Evolutionary conservation across 2,888 invertebrate species (phyloP), one percentile per base, ranked within the genome.

Genomic region (Pyrochroa serraticornis): DNA sequence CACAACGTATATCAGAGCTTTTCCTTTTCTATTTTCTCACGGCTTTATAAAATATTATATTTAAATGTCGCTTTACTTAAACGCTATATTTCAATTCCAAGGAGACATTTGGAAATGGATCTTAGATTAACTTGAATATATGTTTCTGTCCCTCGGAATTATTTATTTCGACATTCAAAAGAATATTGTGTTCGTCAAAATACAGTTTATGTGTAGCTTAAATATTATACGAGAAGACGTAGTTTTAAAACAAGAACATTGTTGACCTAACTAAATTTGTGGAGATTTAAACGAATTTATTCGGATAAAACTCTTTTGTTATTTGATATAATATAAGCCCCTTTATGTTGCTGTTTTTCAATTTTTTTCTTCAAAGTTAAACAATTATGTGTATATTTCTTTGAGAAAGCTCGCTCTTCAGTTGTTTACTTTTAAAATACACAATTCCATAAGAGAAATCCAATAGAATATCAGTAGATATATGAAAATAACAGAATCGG

Each of bases 41-140:
- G 39, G 58, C 52, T 58, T 58, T 58, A 58, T 58, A 52, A 58
- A 58, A 58, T 58, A 58, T 58, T 53, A 53, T 58, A 53, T 58
- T 58, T 58, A 58, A 58, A 58, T 58, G 53, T 58, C 58, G 52
- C 53, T 52, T 58, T 58, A 58, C 58, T 48, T 48, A 52, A 58
- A 58, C 48, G 47, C 53, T 53, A 58, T 58, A 58, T 58, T 58
- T 58, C 58, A 58, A 30, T 33, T 30, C 37, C 52, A 58, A 53
- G 58, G 53, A 58, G 58, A 58, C 58, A 48, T 58, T 58, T 58
- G 44, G 44, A 58, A 58, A 58, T 58, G 52, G 52, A 58, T 52
- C 48, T 48, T 58, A 53, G 58, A 58, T 58, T 58, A 58, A 47
- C 43, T 53, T 53, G 39, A 47, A 58, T 58, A 58, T 58, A 52